phyloP scores from a whole-genome alignment of 1,140 invertebrate species.

The Artemia franciscana region DNA sequence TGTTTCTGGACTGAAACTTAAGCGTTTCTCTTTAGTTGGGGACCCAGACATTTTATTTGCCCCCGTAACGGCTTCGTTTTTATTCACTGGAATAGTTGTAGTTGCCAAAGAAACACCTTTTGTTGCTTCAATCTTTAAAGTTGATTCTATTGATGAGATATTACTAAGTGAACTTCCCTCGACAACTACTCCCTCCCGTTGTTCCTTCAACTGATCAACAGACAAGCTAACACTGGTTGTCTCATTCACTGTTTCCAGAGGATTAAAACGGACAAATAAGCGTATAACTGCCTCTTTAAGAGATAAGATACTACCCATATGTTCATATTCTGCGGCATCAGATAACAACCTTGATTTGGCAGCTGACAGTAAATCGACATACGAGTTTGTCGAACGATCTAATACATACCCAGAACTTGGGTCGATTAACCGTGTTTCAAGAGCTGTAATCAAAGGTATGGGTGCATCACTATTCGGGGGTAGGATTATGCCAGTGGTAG shows the following conservation, averaged over 20 bases:
- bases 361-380: conserved; percentile 42
- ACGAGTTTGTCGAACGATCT: conserved; percentile 40
- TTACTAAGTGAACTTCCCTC: too few species aligned
- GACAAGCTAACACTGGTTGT: too few species aligned
- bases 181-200: too few species aligned
- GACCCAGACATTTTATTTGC: too few species aligned
- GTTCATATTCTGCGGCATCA: not conserved
- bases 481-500: conserved; percentile 52
- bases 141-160: too few species aligned
- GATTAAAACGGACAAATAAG: conserved; percentile 28
- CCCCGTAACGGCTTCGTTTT: too few species aligned
- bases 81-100: too few species aligned
- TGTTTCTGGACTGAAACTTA: too few species aligned
- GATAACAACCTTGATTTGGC: not conserved
- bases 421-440: conserved; percentile 61
- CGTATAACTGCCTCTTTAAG: conserved; percentile 51
- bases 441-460: conserved; percentile 63
- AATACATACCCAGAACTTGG: conserved; percentile 48
- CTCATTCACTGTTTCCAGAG: conserved; percentile 8
- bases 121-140: too few species aligned
- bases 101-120: too few species aligned
- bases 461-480: conserved; percentile 63
- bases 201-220: too few species aligned
- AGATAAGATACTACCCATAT: not conserved
- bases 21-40: too few species aligned